Percentiles rank a stretch among this genome's conserved stretches.
Conservation (phyloP, 2,888 invertebrate genomes). For the Heliconius cydno region DNA sequence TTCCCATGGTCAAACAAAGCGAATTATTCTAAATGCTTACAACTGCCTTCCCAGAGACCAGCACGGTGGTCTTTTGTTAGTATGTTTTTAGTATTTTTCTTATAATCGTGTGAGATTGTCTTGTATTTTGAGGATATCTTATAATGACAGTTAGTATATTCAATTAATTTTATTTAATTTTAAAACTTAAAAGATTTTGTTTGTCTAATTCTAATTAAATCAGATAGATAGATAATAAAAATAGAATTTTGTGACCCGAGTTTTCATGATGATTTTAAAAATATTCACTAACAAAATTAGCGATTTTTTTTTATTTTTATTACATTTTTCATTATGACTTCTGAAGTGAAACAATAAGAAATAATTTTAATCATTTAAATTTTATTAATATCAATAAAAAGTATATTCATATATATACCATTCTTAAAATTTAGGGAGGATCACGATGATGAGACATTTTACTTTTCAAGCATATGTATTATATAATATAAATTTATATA, state of each 20-base stretch:
- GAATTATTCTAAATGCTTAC: constrained; percentile 75
- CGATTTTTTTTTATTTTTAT: too few relatives aligned
- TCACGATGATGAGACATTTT: neutral
- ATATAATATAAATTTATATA: neutral
- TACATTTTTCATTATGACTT: too few relatives aligned
- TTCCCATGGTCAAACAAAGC: constrained; percentile 62
- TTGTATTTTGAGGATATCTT: constrained; percentile 30
- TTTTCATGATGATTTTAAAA: neutral
- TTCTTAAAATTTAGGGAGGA: neutral
- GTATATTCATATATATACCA: neutral
- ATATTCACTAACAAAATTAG: neutral
- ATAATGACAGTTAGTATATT: constrained; percentile 36
- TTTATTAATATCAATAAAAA: neutral
- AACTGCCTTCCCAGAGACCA: constrained; percentile 67
- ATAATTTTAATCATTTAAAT: neutral
- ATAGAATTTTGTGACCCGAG: neutral
- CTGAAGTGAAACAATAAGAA: neutral
- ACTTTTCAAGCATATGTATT: neutral
- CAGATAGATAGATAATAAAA: neutral
- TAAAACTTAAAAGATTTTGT: neutral
- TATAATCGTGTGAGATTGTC: constrained; percentile 50
- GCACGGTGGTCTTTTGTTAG: constrained; percentile 58
- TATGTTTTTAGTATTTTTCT: constrained; percentile 61
- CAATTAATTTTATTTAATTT: constrained; percentile 5
- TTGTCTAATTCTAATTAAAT: neutral